A percentile compares a stretch with the other conserved stretches of the same genome.
phyloP scores from a whole-genome alignment of 2,888 invertebrate genomes.

The Pandemis heparana region DNA sequence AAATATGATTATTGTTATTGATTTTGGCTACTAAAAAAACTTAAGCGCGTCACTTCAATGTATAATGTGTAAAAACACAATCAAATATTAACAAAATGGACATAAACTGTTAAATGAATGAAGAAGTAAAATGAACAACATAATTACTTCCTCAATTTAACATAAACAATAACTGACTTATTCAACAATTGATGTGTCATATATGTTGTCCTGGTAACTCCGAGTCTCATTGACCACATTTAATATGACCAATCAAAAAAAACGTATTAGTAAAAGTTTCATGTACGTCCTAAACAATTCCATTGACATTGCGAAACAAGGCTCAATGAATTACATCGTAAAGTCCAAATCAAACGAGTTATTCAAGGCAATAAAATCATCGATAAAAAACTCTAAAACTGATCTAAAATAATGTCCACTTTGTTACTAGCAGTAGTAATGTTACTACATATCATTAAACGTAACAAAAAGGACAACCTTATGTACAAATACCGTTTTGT shows the following conservation, averaged over 20 bases:
- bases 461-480: not conserved
- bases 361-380: not conserved
- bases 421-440: no score
- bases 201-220: not conserved
- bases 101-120: no score
- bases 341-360: not conserved
- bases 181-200: not conserved
- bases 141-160: no score
- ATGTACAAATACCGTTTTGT: constrained; percentile 2
- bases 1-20: no score
- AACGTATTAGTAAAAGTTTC: not conserved
- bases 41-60: no score
- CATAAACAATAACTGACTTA: no score
- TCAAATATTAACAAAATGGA: no score
- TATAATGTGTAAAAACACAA: no score
- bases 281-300: not conserved
- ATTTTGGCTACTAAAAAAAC: no score
- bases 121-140: no score
- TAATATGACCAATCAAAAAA: not conserved
- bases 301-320: not conserved
- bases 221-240: not conserved
- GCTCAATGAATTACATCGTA: not conserved
- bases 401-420: not conserved
- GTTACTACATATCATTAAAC: no score
- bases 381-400: not conserved